Conservation (phyloP, 1,140 invertebrate species). For the Heliconius congener region DNA sequence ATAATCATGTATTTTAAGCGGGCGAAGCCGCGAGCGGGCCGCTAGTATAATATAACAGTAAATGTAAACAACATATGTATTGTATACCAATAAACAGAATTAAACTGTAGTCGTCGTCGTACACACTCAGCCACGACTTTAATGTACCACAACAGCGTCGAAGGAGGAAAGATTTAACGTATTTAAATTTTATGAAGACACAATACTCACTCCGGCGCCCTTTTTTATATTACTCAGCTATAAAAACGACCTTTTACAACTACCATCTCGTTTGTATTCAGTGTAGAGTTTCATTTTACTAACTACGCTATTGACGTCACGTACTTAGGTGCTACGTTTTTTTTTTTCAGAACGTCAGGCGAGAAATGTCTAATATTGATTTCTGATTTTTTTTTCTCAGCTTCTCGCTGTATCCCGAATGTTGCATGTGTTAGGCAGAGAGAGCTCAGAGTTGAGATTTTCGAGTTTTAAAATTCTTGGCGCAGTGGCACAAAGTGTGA, state of each 20-base stretch:
- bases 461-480: too few relatives aligned
- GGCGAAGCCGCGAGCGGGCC: too few relatives aligned
- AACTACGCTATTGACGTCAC: conserved; percentile 5
- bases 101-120: too few relatives aligned
- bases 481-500: too few relatives aligned
- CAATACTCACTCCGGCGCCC: not conserved
- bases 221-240: not conserved
- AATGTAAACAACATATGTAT: too few relatives aligned
- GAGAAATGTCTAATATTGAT: not conserved
- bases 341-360: not conserved
- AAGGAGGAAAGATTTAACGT: not conserved
- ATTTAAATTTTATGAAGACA: not conserved
- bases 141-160: not conserved
- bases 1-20: too few relatives aligned
- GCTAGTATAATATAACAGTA: too few relatives aligned
- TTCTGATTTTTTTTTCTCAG: not conserved
- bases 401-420: too few relatives aligned
- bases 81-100: too few relatives aligned
- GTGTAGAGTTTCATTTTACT: conserved; percentile 16
- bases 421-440: too few relatives aligned
- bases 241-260: conserved; percentile 10
- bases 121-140: not conserved
- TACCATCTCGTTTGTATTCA: not conserved
- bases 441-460: too few relatives aligned
- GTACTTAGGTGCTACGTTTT: not conserved